These are phyloP conservation scores for Hydropsyche tenuis DNA, from an alignment of 1,140 invertebrate species.

Conservation along the genomic window DNA sequence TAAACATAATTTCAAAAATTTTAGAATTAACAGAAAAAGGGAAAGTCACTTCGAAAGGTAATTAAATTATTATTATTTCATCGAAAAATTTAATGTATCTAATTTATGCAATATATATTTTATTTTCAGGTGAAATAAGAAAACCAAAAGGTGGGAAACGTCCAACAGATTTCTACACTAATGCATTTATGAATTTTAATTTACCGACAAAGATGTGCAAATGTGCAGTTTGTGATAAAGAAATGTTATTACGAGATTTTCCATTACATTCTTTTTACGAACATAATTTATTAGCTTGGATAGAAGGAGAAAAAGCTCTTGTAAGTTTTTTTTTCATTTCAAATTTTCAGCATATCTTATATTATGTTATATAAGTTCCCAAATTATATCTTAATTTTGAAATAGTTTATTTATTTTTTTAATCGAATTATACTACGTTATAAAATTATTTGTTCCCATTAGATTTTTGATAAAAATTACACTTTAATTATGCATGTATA, in stretches of 20 bases:
- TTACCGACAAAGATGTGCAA: slow-evolving; percentile 43
- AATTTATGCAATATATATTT: no score
- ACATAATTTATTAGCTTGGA: slow-evolving; percentile 63
- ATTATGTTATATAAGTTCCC: no score
- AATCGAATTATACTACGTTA: no score
- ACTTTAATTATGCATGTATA: no score
- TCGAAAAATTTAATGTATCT: no score
- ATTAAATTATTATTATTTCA: no score
- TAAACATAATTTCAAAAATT: background rate
- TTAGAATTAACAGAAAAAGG: no score
- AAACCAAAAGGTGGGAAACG: slow-evolving; percentile 21
- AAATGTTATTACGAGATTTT: slow-evolving; percentile 56
- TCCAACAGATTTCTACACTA: no score
- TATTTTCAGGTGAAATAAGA: slow-evolving; percentile 28
- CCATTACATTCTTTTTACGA: slow-evolving; percentile 56
- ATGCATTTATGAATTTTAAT: slow-evolving; percentile 3
- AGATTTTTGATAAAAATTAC: no score
- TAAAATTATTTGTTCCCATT: no score
- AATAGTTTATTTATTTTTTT: slow-evolving; percentile 48
- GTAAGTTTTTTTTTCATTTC: slow-evolving; percentile 48
- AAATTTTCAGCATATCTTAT: no score
- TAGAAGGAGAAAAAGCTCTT: slow-evolving; percentile 54
- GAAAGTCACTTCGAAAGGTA: no score
- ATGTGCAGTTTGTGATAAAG: slow-evolving; percentile 56
- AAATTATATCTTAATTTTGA: slow-evolving; percentile 15